Conservation (phyloP, 2,888 invertebrate genomes). For the Clivina fossor region DNA sequence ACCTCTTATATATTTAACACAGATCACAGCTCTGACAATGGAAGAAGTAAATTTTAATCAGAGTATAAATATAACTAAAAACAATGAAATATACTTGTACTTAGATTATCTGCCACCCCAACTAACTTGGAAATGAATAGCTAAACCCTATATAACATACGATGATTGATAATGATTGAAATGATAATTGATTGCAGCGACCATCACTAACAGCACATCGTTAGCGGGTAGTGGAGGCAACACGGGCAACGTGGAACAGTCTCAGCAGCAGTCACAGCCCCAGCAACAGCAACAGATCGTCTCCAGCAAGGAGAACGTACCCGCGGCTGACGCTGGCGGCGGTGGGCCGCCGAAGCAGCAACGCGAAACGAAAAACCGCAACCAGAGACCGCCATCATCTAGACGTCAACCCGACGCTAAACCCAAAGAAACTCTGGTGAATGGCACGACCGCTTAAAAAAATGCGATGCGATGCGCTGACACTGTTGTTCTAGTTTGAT, state of each 20-base stretch:
- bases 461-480: too few relatives aligned
- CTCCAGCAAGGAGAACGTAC: slow-evolving; percentile 27
- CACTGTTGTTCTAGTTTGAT: too few relatives aligned
- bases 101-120: too few relatives aligned
- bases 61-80: too few relatives aligned
- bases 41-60: too few relatives aligned
- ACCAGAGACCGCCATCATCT: slow-evolving; percentile 49
- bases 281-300: slow-evolving; percentile 30
- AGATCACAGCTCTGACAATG: too few relatives aligned
- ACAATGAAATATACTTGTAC: too few relatives aligned
- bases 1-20: too few relatives aligned
- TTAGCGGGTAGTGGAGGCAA: slow-evolving; percentile 34
- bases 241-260: slow-evolving; percentile 31
- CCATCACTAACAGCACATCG: slow-evolving; percentile 38
- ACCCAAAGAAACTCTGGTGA: slow-evolving; percentile 66
- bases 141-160: not conserved
- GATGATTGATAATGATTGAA: not conserved
- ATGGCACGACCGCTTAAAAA: slow-evolving; percentile 65
- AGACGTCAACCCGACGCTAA: slow-evolving; percentile 53
- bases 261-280: slow-evolving; percentile 7
- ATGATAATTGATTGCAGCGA: slow-evolving; percentile 45
- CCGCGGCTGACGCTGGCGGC: slow-evolving; percentile 35
- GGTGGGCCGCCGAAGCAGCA: slow-evolving; percentile 35
- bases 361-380: slow-evolving; percentile 47
- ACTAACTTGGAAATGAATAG: too few relatives aligned